Evolutionary conservation across 2,797 vertebrate species (phyloP), one percentile per base, ranked within the genome.

Genomic region (Hephaestus fuliginosus): DNA sequence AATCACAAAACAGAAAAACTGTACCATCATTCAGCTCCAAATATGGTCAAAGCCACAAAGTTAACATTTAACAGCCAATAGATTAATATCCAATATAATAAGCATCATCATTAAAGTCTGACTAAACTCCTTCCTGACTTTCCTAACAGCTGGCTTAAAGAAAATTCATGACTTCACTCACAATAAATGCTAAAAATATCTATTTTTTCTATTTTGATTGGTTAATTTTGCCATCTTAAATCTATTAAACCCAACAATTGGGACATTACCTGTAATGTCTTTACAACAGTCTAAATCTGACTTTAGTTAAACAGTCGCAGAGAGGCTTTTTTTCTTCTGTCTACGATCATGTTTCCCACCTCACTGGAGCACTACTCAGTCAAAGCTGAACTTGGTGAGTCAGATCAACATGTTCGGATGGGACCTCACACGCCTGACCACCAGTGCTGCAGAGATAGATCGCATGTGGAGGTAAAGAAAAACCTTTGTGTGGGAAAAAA

Each of bases 361-460:
- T 68, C n/a, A n/a, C 46, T 51, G 33, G 36, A 63, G 57, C 12
- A 57, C 66, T 68, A 70, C 60, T 73, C 56, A 83, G 68, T 89
- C 80, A 87, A 74, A 90, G 65, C 66, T 76, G 58, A 90, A 82
- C 81, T 64, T 3, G 13, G 8, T 93, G 93, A 94, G 87, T 95
- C 93, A 92, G 67, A 88, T 82, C 79, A 79, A 64, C 84, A 71
- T 80, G 87, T 90, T 88, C 3, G 5, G 76, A 89, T 82, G 55
- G 77, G 84, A 90, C 83, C 91, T 83, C 92, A 91, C 89, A 89
- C 18, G 86, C 78, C 82, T 83, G 87, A 90, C 84, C 89, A 89
- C 86, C 89, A 83, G 17, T 52, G 80, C 77, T 79, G 70, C 44
- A 55, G 51, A 74, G 64, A 86, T 76, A 62, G 68, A 46, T 67